Evolutionary conservation across 1,140 invertebrate species (phyloP), one percentile per base, ranked within the genome.

Genomic region (Lordiphosa mommai): DNA sequence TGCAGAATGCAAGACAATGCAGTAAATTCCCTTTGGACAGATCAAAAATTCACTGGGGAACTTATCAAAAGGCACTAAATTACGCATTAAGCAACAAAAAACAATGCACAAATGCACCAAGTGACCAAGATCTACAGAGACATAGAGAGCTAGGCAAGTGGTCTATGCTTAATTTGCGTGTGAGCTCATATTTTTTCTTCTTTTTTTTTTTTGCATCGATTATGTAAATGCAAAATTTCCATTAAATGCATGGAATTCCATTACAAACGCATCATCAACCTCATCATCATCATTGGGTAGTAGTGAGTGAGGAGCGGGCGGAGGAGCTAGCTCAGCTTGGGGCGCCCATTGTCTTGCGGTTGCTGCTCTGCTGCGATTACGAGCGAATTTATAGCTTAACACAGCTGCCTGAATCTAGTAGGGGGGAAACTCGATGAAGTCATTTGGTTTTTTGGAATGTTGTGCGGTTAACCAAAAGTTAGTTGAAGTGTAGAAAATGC

Each of bases 241-340:
- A 73, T 72, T 72, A 72, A 71, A 71, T 71, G 61, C 70, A 73
- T 67, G 72, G 70, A 73, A 66, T 72, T 70, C 68, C 68, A 71
- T 71, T 71, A 71, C 60, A 60, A 71, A 72, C 59, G 60, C 68
- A 71, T 71, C 68, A 71, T 29, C 63, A 67, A 46, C 40, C 51
- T 37, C 60, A 51, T 49, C 46, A 16, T 17, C 48, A n/a, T 13
- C 33, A 7, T 4, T 2, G 37, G 9, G 12, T 12, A 30, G 33
- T 12, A 12, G 4, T 0, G 2, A 12, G 4, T 5, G 27, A 3
- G 34, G 36, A 13, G 23, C 10, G 14, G 44, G 2, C 4, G 17
- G 2, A 10, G 33, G 9, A 5, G 20, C 12, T 32, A 37, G 13
- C 64, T 30, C 48, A 17, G 55, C 51, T 64, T 46, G 12, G 60